Evolutionary conservation across 2,888 invertebrate genomes (phyloP).

Genomic region (Dendrolimus houi): DNA sequence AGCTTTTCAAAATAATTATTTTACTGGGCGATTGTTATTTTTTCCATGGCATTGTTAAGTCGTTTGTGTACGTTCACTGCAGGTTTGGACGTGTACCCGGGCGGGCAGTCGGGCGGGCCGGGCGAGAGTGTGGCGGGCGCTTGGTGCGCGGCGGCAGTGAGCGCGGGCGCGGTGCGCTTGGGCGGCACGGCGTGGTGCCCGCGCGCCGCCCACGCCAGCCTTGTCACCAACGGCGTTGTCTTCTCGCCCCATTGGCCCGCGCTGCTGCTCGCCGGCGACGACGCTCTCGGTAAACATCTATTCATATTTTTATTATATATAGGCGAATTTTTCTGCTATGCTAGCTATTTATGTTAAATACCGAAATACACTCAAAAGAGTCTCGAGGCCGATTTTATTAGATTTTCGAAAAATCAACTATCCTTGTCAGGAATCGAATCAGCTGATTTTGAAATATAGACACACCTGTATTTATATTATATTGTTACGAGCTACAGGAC

Average conservation of each 20-base stretch:
- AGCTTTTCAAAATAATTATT: conserved; percentile 2
- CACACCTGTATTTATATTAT: too few species aligned
- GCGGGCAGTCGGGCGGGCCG: conserved; percentile 8
- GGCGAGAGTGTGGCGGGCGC: conserved; percentile 16
- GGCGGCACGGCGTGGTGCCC: conserved; percentile 11
- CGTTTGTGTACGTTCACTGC: background rate
- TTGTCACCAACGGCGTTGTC: conserved; percentile 22
- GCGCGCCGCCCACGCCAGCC: conserved; percentile 22
- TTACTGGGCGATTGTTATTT: background rate
- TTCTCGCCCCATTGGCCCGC: conserved; percentile 54
- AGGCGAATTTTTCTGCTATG: too few species aligned
- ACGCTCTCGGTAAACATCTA: conserved; percentile 29
- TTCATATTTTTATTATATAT: too few species aligned
- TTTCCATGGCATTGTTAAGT: too few species aligned
- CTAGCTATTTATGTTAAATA: too few species aligned
- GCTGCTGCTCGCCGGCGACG: conserved; percentile 40
- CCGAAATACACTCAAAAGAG: too few species aligned
- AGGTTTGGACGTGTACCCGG: conserved; percentile 29
- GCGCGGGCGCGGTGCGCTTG: conserved; percentile 11
- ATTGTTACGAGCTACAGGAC: too few species aligned
- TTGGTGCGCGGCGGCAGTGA: conserved; percentile 15
- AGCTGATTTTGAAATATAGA: too few species aligned
- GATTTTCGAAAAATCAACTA: too few species aligned
- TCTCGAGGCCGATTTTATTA: too few species aligned
- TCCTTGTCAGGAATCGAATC: too few species aligned